These are phyloP conservation scores for Heteromyza rotundicornis DNA, from an alignment of 2,888 invertebrate species.

Conservation along the genomic window DNA sequence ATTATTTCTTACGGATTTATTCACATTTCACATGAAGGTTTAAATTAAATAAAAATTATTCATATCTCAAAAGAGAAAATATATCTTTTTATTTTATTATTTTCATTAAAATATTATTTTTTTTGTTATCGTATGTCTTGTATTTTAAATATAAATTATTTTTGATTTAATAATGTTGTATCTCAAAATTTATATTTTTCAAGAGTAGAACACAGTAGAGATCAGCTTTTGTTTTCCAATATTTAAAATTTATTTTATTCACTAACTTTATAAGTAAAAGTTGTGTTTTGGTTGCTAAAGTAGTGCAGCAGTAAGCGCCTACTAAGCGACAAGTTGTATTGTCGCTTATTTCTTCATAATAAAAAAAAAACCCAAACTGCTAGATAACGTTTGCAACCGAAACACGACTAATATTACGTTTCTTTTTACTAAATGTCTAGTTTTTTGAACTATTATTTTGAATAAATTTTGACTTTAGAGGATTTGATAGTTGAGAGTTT, in stretches of 20 bases:
- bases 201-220: conserved; percentile 55
- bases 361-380: too few relatives aligned
- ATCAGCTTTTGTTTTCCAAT: conserved; percentile 41
- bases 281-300: too few relatives aligned
- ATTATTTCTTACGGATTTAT: conserved; percentile 27
- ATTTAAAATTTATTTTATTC: too few relatives aligned
- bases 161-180: conserved; percentile 54
- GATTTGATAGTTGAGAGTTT: too few relatives aligned
- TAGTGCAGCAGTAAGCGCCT: too few relatives aligned
- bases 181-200: conserved; percentile 41
- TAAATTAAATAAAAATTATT: conserved; percentile 22
- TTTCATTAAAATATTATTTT: conserved; percentile 4
- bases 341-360: too few relatives aligned
- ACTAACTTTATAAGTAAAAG: too few relatives aligned
- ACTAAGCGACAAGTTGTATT: too few relatives aligned
- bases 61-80: conserved; percentile 56
- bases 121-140: conserved; percentile 8
- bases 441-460: background rate
- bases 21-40: conserved; percentile 43
- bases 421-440: conserved; percentile 9
- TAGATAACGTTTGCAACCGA: too few relatives aligned
- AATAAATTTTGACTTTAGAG: too few relatives aligned
- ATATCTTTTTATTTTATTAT: conserved; percentile 36
- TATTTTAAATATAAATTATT: conserved; percentile 27
- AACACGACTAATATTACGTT: too few relatives aligned